phyloP scores from a whole-genome alignment of 2,113 vertebrate genomes.

The Stigmatopora nigra region DNA sequence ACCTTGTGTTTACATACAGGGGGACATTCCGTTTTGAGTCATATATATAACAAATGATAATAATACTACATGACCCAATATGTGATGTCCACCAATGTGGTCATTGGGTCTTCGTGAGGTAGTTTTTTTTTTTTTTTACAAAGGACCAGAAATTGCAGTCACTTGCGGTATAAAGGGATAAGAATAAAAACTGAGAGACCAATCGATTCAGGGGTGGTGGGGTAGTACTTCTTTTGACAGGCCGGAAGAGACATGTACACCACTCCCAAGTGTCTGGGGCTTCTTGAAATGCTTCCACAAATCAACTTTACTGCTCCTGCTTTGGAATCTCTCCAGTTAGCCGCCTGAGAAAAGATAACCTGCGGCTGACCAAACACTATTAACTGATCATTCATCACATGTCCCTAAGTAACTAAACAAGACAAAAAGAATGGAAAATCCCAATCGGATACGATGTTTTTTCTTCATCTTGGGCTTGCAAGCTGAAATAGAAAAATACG shows the following conservation, averaged over 20 bases:
- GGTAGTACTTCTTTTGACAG: conserved; percentile 61
- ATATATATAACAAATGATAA: too few species aligned
- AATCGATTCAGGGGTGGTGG: conserved; percentile 43
- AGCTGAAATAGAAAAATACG: conserved; percentile 57
- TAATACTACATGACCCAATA: too few species aligned
- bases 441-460: conserved; percentile 58
- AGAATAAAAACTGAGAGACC: conserved; percentile 56
- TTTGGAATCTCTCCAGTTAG: conserved; percentile 56
- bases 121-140: too few species aligned
- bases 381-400: conserved; percentile 65
- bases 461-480: conserved; percentile 55
- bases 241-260: conserved; percentile 58
- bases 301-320: conserved; percentile 62
- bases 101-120: too few species aligned
- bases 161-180: conserved; percentile 15
- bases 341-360: conserved; percentile 59
- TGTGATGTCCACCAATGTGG: too few species aligned
- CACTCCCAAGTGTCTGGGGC: conserved; percentile 62
- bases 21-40: too few species aligned
- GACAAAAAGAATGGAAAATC: conserved; percentile 53
- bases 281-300: conserved; percentile 59
- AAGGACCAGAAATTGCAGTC: too few species aligned
- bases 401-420: conserved; percentile 62
- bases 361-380: conserved; percentile 47
- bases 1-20: too few species aligned